Base-by-base conservation (phyloP, 1,140 invertebrate genomes). In the Phymorhynchus buccinoides region DNA sequence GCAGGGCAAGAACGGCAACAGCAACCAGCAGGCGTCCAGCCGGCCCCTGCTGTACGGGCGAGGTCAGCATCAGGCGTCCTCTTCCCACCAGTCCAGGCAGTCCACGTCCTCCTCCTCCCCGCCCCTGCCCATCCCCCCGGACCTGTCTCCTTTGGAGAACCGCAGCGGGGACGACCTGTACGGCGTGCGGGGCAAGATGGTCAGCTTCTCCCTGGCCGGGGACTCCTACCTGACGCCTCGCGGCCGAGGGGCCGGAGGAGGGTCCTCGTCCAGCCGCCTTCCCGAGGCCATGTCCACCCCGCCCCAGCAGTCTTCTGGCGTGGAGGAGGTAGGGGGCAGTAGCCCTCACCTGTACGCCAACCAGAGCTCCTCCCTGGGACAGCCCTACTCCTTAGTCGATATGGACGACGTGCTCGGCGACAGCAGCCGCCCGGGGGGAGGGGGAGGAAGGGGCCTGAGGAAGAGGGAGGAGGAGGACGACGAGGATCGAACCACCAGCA, bases 361-460 rank as follows among this genome's bases (percentile, higher is more conserved):
- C n/a, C 87, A 88, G 41, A 89, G 80, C 16, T 89, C 87, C 62
- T 88, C 85, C 2, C 87, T 86, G 37, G 90, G 91, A 39, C 83
- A 89, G 48, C 48, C 83, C 41, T 92, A 92, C 87, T 92, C 91
- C 9, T 44, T 92, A 48, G 86, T 84, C 44, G 91, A 92, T 80
- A 89, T 92, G 73, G 88, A 90, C 18, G 88, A 88, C 35, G 88
- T 88, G 3, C 85, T 90, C 73, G 88, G 89, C 83, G 87, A 89
- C 42, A 52, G 84, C 42, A 82, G 48, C 62, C n/a, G 68, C 37
- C n/a, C n/a, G n/a, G 84, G 84, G 84, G 12, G 77, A 68, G 7
- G 87, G 83, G 16, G 81, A 85, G 35, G 83, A 88, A 32, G 88
- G 91, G 42, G 84, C 22, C 73, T 30, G 22, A 75, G 62, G n/a